Percentiles rank a stretch among this genome's conserved stretches.
Conservation (phyloP, 2,888 invertebrate genomes). For the Ochropleura leucogaster region DNA sequence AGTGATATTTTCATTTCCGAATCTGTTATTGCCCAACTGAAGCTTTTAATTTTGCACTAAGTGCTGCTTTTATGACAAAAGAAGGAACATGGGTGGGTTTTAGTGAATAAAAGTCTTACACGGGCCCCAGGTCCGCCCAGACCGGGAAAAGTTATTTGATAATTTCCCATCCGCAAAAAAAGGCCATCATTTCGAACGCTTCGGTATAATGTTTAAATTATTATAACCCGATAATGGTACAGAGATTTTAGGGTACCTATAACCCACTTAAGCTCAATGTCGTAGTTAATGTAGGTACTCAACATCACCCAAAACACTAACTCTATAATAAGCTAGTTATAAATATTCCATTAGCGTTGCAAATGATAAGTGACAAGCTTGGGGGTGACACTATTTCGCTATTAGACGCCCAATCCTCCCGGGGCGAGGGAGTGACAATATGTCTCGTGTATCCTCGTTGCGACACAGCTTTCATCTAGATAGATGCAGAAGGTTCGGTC, state of each 20-base stretch:
- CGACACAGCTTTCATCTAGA: constrained; percentile 28
- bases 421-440: constrained; percentile 69
- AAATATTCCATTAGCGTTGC: constrained; percentile 68
- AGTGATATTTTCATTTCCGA: not conserved
- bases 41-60: not conserved
- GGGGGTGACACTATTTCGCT: constrained; percentile 73
- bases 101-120: no score
- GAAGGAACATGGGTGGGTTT: no score
- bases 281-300: not conserved
- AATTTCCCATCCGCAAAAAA: no score
- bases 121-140: no score
- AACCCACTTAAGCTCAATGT: constrained; percentile 5
- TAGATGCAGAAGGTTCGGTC: constrained; percentile 21
- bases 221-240: not conserved
- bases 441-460: constrained; percentile 62
- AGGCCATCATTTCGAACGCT: not conserved
- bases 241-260: not conserved
- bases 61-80: not conserved
- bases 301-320: constrained; percentile 11
- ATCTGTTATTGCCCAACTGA: not conserved
- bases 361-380: constrained; percentile 75
- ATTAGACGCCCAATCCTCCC: constrained; percentile 69
- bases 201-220: not conserved
- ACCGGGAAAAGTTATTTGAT: no score
- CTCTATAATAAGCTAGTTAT: constrained; percentile 62